These are phyloP conservation scores for Chelmon rostratus DNA, from an alignment of 2,797 vertebrate species.

Conservation along the genomic window DNA sequence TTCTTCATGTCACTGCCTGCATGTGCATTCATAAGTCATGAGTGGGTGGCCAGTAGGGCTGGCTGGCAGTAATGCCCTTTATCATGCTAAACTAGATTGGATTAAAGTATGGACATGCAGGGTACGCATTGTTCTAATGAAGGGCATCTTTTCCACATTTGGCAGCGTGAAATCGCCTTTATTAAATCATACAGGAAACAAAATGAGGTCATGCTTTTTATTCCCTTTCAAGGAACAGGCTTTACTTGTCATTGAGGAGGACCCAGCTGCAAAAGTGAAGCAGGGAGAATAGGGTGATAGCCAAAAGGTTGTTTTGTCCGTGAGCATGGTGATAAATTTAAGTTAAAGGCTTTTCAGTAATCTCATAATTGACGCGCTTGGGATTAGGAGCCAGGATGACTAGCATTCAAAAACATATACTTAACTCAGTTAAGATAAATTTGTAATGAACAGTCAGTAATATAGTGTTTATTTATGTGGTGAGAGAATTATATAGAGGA, in stretches of 20 bases:
- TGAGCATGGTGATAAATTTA: constrained; percentile 25
- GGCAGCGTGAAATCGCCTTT: constrained; percentile 78
- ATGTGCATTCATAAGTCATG: constrained; percentile 30
- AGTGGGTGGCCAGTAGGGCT: constrained; percentile 55
- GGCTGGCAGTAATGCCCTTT: constrained; percentile 76
- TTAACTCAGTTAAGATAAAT: constrained; percentile 12
- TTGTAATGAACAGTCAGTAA: neutral
- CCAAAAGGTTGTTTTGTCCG: constrained; percentile 25
- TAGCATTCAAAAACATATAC: constrained; percentile 7
- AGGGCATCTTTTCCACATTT: constrained; percentile 80
- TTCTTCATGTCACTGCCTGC: constrained; percentile 22
- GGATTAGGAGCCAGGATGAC: constrained; percentile 19
- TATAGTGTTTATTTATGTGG: neutral
- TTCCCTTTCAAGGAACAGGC: constrained; percentile 60
- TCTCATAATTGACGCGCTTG: constrained; percentile 11
- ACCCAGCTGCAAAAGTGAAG: constrained; percentile 27
- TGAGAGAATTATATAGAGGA: neutral
- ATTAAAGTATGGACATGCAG: constrained; percentile 75
- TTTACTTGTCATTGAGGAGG: constrained; percentile 47
- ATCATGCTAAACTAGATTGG: constrained; percentile 79
- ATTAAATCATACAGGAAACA: constrained; percentile 81
- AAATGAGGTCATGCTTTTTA: constrained; percentile 72
- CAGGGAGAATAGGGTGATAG: constrained; percentile 11
- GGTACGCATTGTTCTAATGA: constrained; percentile 74
- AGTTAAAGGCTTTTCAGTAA: constrained; percentile 37